phyloP scores from a whole-genome alignment of 2,797 vertebrate genomes.

The Antrozous pallidus region DNA sequence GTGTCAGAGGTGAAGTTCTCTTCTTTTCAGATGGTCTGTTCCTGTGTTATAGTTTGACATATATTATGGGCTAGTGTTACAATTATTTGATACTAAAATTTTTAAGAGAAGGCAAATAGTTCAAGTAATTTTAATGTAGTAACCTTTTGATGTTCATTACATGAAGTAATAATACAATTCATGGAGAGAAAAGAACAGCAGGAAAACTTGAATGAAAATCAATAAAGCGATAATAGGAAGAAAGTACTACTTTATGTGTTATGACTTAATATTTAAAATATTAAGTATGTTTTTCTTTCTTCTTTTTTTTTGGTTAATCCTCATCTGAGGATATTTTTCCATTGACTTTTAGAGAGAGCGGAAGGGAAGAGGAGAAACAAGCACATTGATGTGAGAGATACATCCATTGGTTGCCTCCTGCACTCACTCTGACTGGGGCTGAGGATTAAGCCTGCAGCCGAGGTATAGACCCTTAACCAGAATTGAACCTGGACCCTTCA shows the following conservation, averaged over 20 bases:
- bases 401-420: too few relatives aligned
- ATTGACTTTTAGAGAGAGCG: too few relatives aligned
- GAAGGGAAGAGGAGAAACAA: too few relatives aligned
- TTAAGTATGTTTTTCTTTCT: not conserved
- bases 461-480: too few relatives aligned
- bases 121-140: not conserved
- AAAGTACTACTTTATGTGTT: not conserved
- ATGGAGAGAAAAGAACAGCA: not conserved
- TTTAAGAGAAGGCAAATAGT: not conserved
- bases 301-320: too few relatives aligned
- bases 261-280: not conserved
- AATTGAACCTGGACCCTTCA: too few relatives aligned
- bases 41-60: slow-evolving; percentile 2
- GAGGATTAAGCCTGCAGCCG: too few relatives aligned
- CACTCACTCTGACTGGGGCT: too few relatives aligned
- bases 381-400: too few relatives aligned
- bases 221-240: not conserved
- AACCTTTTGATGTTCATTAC: not conserved
- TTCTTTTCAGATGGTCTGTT: not conserved
- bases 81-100: not conserved
- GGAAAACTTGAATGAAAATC: not conserved
- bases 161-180: not conserved
- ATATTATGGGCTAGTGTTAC: not conserved
- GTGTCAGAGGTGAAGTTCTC: not conserved
- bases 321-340: too few relatives aligned